A percentile compares a stretch with the other conserved stretches of the same genome.
phyloP scores from a whole-genome alignment of 2,113 vertebrate species.

The Hypanus sabinus region DNA sequence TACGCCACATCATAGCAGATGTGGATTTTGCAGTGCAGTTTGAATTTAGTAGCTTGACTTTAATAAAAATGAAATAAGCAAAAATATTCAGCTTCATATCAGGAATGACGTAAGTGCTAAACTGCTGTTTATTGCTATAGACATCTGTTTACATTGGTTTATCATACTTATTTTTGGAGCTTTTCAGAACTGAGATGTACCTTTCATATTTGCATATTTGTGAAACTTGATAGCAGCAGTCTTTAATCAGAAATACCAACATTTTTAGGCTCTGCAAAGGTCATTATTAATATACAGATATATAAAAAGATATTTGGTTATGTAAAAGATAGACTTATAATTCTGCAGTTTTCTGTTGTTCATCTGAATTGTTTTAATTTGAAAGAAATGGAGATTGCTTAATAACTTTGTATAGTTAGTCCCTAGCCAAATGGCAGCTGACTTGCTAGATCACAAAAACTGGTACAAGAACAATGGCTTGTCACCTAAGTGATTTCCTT shows the following conservation, averaged over 20 bases:
- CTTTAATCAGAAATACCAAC: slow-evolving; percentile 18
- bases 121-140: not conserved
- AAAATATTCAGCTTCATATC: not conserved
- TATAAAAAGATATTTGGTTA: slow-evolving; percentile 11
- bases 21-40: not conserved
- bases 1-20: no score
- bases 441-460: not conserved
- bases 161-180: not conserved
- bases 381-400: not conserved
- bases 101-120: not conserved
- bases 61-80: not conserved
- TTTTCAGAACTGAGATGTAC: slow-evolving; percentile 1
- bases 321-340: not conserved
- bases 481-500: not conserved
- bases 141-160: no score
- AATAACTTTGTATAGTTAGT: not conserved
- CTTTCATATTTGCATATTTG: not conserved
- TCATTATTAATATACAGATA: slow-evolving; percentile 16
- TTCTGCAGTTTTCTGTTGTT: not conserved
- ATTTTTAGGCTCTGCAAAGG: slow-evolving; percentile 11
- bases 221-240: slow-evolving; percentile 13
- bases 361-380: not conserved
- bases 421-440: no score
- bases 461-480: not conserved
- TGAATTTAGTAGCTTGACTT: not conserved